A percentile compares a stretch with the other conserved stretches of the same genome.
phyloP scores from a whole-genome alignment of 2,113 vertebrate genomes.

The Hemichromis elongatus region DNA sequence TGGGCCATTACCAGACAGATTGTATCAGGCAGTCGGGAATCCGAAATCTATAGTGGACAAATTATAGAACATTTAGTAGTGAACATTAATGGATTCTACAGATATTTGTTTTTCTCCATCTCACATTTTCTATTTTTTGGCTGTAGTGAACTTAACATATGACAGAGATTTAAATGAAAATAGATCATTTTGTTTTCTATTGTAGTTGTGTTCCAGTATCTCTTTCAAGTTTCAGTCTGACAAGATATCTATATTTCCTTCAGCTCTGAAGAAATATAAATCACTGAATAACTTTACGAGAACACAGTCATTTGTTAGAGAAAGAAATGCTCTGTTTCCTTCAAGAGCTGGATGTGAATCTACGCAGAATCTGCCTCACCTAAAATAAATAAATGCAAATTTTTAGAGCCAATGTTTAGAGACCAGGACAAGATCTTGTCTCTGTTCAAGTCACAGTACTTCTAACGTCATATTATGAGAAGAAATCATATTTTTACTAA shows the following conservation, averaged over 20 bases:
- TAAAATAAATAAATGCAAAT: not conserved
- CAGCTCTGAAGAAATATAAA: not conserved
- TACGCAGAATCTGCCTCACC: not conserved
- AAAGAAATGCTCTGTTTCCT: not conserved
- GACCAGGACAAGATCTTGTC: too few species aligned
- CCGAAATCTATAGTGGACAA: slow-evolving; percentile 19
- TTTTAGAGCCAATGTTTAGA: not conserved
- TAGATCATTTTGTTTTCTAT: not conserved
- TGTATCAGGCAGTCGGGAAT: slow-evolving; percentile 54
- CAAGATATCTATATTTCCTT: not conserved
- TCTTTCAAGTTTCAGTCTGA: not conserved
- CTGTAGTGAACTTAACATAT: not conserved
- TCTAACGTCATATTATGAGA: too few species aligned
- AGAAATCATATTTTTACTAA: too few species aligned
- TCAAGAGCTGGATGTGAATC: not conserved
- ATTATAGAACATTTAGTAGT: slow-evolving; percentile 29
- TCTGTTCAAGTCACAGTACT: too few species aligned
- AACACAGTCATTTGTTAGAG: not conserved
- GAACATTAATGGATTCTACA: slow-evolving; percentile 18
- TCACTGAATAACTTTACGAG: not conserved
- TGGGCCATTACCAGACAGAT: slow-evolving; percentile 58
- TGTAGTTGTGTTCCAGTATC: not conserved
- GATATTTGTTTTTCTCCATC: slow-evolving; percentile 5
- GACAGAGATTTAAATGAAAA: not conserved
- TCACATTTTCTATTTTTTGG: not conserved